phyloP scores from a whole-genome alignment of 2,888 invertebrate species.

The Chaetoderma sp. region DNA sequence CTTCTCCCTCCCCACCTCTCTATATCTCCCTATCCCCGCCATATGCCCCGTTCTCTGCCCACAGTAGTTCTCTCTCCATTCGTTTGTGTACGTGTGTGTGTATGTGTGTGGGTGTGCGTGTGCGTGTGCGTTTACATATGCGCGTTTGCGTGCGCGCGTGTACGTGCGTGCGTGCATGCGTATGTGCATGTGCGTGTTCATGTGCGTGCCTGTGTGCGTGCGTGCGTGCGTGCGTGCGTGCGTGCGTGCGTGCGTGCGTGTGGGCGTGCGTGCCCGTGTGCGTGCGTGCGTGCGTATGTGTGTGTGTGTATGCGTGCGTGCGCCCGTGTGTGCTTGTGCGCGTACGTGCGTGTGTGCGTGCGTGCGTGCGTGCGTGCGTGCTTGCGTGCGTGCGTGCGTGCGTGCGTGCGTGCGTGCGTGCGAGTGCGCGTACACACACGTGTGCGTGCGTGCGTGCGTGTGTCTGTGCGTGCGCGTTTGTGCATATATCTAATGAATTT shows the following conservation, averaged over 20 bases:
- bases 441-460: background rate
- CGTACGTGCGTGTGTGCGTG: slow-evolving; percentile 21
- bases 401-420: background rate
- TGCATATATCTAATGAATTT: too few species aligned
- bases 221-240: slow-evolving; percentile 10
- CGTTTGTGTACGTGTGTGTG: slow-evolving; percentile 10
- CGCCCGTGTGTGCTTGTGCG: too few species aligned
- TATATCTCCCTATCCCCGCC: too few species aligned
- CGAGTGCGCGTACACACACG: background rate
- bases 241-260: slow-evolving; percentile 18
- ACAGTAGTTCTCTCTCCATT: too few species aligned
- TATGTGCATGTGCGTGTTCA: background rate
- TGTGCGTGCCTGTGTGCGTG: slow-evolving; percentile 15
- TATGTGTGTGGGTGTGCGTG: slow-evolving; percentile 12
- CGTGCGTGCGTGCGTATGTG: slow-evolving; percentile 15
- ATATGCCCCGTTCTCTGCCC: too few species aligned
- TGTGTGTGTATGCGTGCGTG: slow-evolving; percentile 18
- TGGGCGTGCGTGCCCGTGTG: too few species aligned
- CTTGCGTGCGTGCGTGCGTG: too few species aligned
- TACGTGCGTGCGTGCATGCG: background rate
- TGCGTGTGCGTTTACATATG: slow-evolving; percentile 11
- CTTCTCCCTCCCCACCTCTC: too few species aligned
- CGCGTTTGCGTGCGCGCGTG: background rate
- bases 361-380: slow-evolving; percentile 14
- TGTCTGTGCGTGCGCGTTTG: background rate